These are phyloP conservation scores for Pelodiscus sinensis DNA, from an alignment of 2,113 vertebrate species.

Conservation along the genomic window DNA sequence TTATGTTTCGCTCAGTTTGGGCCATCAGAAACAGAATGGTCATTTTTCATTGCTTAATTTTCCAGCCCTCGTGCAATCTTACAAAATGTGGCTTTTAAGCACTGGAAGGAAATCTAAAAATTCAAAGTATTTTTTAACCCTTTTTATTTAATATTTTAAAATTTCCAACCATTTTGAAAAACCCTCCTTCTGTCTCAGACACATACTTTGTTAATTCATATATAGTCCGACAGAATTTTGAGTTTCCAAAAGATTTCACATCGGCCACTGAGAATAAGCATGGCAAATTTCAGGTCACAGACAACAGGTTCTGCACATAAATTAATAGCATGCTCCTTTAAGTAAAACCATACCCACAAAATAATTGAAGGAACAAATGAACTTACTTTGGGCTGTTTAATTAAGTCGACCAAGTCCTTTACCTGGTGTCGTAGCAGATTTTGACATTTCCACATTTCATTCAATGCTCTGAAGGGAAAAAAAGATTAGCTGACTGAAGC, in stretches of 20 bases:
- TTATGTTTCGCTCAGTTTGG: not conserved
- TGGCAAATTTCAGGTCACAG: not conserved
- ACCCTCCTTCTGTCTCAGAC: not conserved
- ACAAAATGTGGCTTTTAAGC: not conserved
- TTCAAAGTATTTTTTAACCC: not conserved
- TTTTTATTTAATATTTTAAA: not conserved
- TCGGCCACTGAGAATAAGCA: not conserved
- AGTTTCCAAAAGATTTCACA: not conserved
- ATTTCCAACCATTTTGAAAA: rapidly evolving
- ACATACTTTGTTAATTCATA: not conserved
- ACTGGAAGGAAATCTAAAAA: not conserved
- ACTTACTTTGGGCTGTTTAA: constrained; percentile 96
- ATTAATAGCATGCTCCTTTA: not conserved
- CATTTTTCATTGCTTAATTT: not conserved
- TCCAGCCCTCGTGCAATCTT: not conserved
- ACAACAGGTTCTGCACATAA: not conserved
- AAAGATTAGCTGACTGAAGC: not conserved
- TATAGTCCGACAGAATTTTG: not conserved
- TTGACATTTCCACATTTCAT: constrained; percentile 99
- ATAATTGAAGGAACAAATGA: constrained; percentile 1
- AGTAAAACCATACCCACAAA: not conserved
- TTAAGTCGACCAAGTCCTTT: constrained; percentile 95
- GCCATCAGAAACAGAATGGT: not conserved
- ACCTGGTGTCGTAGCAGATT: constrained; percentile 94
- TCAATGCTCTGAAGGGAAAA: constrained; percentile 87